Evolutionary conservation across 2,888 invertebrate genomes (phyloP).

Genomic region (Drosophila falleni): DNA sequence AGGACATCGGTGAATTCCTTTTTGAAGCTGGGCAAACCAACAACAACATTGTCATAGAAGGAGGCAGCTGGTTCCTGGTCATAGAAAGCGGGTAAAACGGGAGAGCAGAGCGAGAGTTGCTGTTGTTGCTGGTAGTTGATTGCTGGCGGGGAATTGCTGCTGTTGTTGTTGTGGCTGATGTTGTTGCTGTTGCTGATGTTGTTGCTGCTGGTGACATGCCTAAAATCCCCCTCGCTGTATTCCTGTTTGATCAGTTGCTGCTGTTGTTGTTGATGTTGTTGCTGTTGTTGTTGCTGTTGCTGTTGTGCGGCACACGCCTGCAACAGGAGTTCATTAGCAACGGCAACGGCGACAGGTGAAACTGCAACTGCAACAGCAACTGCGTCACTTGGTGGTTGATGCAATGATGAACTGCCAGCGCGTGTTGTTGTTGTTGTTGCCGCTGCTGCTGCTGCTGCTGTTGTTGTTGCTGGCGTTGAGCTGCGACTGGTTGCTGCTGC

Average conservation of each 20-base stretch:
- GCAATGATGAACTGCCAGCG: constrained; percentile 64
- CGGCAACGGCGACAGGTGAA: constrained; percentile 83
- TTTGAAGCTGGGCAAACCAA: constrained; percentile 71
- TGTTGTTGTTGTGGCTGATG: constrained; percentile 52
- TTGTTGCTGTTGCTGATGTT: constrained; percentile 53
- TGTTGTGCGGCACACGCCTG: constrained; percentile 82
- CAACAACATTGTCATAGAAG: constrained; percentile 74
- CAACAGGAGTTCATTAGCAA: constrained; percentile 82
- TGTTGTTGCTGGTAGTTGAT: constrained; percentile 41
- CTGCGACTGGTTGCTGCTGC: constrained; percentile 41
- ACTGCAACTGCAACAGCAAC: constrained; percentile 60
- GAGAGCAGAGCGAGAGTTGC: constrained; percentile 58
- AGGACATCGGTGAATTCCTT: constrained; percentile 84
- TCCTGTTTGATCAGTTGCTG: constrained; percentile 73
- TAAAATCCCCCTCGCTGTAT: constrained; percentile 62
- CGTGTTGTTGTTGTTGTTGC: constrained; percentile 32
- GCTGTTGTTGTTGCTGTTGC: constrained; percentile 59
- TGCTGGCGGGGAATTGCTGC: constrained; percentile 50
- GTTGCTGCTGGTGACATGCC: constrained; percentile 54
- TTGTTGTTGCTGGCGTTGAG: constrained; percentile 45
- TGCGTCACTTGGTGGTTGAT: constrained; percentile 59
- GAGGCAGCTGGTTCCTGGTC: constrained; percentile 64
- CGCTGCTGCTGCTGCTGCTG: constrained; percentile 42
- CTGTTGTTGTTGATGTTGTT: constrained; percentile 43
- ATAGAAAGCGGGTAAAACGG: constrained; percentile 74